Evolutionary conservation across 2,113 vertebrate species (phyloP).

Genomic region (Meriones unguiculatus): DNA sequence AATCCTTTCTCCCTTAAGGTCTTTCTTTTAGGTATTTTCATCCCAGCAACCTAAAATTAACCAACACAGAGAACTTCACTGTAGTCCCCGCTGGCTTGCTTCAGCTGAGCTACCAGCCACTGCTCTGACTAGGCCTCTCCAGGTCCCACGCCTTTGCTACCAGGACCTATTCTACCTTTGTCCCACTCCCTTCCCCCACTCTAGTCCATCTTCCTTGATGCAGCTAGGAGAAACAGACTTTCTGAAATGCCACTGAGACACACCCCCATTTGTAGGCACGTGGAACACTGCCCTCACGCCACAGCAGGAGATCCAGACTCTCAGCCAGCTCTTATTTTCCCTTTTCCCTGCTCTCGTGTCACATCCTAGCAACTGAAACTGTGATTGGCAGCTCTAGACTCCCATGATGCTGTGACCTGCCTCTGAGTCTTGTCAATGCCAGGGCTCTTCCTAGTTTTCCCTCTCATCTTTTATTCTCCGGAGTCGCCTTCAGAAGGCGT

Average conservation of each 20-base stretch:
- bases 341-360: neutral
- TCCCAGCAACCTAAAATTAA: neutral
- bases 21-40: neutral
- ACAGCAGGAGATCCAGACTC: neutral
- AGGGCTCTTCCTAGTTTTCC: neutral
- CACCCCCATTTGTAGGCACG: neutral
- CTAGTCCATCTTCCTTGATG: neutral
- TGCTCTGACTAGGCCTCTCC: neutral
- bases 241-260: neutral
- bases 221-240: neutral
- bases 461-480: neutral
- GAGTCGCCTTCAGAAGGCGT: neutral
- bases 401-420: neutral
- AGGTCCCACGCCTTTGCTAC: accelerated
- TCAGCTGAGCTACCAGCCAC: neutral
- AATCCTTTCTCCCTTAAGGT: neutral
- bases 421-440: neutral
- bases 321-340: neutral
- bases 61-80: neutral
- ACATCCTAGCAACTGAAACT: neutral
- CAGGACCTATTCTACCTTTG: too few species aligned
- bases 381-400: neutral
- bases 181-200: neutral
- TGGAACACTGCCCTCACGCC: neutral
- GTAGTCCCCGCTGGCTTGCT: neutral